Evolutionary conservation across 2,888 invertebrate species (phyloP).

Genomic region (Lasioglossum morio): DNA sequence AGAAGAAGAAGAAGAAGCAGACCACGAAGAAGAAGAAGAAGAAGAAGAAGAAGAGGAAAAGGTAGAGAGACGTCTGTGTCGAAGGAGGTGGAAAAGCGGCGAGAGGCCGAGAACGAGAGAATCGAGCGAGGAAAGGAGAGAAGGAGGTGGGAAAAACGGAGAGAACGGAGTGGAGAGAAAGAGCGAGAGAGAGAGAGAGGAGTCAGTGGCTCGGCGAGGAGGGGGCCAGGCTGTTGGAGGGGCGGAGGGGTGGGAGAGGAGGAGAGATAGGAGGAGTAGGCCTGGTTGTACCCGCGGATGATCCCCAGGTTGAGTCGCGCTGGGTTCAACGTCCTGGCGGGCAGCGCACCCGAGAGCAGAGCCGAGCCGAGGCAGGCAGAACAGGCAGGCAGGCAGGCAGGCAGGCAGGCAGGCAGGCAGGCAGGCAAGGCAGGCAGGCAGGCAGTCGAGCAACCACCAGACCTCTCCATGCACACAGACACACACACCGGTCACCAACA

Average conservation of each 20-base stretch:
- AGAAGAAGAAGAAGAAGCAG: background rate
- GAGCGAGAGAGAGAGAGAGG: slow-evolving; percentile 7
- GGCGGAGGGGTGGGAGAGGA: slow-evolving; percentile 12
- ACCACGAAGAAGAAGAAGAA: background rate
- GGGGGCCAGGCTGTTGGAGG: slow-evolving; percentile 19
- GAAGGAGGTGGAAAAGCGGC: slow-evolving; percentile 5
- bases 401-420: slow-evolving; percentile 22
- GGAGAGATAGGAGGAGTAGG: slow-evolving; percentile 45
- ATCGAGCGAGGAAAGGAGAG: background rate
- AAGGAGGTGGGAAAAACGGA: slow-evolving; percentile 32
- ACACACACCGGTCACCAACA: slow-evolving; percentile 20
- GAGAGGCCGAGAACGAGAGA: slow-evolving; percentile 20
- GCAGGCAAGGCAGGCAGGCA: slow-evolving; percentile 44
- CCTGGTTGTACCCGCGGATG: slow-evolving; percentile 71
- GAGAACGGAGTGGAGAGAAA: slow-evolving; percentile 16
- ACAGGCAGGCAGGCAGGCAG: slow-evolving; percentile 60
- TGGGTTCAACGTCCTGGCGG: slow-evolving; percentile 84
- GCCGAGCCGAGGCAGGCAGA: slow-evolving; percentile 54
- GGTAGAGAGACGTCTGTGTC: background rate
- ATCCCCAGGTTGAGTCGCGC: slow-evolving; percentile 84
- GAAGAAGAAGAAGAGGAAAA: background rate
- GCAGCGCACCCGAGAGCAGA: slow-evolving; percentile 83
- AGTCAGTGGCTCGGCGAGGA: background rate
- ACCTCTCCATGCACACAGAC: slow-evolving; percentile 27
- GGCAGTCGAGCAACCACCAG: slow-evolving; percentile 17